These are phyloP conservation scores for Triplophysa bombifrons DNA, from an alignment of 2,797 vertebrate species.

Conservation along the genomic window DNA sequence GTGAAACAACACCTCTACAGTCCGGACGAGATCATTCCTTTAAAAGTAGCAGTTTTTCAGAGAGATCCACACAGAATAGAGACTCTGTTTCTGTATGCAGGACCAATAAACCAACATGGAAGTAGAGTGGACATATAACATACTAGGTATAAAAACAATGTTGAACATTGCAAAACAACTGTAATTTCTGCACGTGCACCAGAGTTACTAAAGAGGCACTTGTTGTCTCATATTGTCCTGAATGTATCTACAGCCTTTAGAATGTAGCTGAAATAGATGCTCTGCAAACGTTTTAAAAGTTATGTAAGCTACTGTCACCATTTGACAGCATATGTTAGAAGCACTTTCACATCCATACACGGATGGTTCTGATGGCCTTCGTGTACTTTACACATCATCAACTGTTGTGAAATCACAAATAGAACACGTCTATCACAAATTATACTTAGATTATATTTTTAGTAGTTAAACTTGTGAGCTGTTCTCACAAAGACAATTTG, in stretches of 20 bases:
- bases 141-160: constrained; percentile 1
- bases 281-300: constrained; percentile 34
- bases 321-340: constrained; percentile 57
- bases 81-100: constrained; percentile 72
- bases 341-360: constrained; percentile 57
- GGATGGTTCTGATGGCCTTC: constrained; percentile 53
- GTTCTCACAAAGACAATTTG: constrained; percentile 20
- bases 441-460: constrained; percentile 47
- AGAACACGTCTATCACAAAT: constrained; percentile 31
- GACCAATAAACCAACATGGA: constrained; percentile 82
- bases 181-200: constrained; percentile 13
- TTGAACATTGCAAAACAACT: constrained; percentile 17
- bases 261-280: constrained; percentile 51
- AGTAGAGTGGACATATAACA: constrained; percentile 69
- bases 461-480: constrained; percentile 22
- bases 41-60: constrained; percentile 77
- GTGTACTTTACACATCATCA: constrained; percentile 42
- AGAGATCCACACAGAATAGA: constrained; percentile 78
- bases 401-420: not conserved
- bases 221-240: constrained; percentile 34
- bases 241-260: constrained; percentile 51
- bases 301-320: constrained; percentile 54
- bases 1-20: constrained; percentile 68
- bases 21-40: constrained; percentile 52
- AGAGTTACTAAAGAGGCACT: not conserved